These are phyloP conservation scores for Rafetus swinhoei DNA, from an alignment of 2,113 vertebrate species.

Conservation along the genomic window DNA sequence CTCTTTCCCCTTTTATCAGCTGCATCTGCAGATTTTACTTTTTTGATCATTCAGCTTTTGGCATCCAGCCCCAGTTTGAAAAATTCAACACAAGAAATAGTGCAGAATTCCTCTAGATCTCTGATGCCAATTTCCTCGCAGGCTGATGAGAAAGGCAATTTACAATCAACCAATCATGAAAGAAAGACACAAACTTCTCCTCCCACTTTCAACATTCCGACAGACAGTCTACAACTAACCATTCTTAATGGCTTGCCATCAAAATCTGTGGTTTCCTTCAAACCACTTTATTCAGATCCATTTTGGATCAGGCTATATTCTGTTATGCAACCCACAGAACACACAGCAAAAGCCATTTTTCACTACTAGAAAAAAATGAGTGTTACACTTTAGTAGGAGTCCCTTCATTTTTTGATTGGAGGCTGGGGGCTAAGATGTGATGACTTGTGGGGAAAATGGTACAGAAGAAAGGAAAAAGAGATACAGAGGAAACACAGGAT, in stretches of 20 bases:
- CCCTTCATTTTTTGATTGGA: slow-evolving; percentile 43
- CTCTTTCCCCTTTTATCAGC: neutral
- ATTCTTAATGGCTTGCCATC: slow-evolving; percentile 35
- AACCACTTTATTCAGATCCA: slow-evolving; percentile 39
- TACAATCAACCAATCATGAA: neutral
- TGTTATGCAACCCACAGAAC: slow-evolving; percentile 21
- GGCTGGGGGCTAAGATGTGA: slow-evolving; percentile 6
- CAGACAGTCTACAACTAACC: neutral
- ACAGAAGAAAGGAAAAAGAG: slow-evolving; percentile 44
- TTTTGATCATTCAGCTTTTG: neutral
- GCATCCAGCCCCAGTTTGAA: neutral
- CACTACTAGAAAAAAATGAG: slow-evolving; percentile 51
- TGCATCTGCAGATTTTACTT: neutral
- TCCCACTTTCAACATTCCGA: neutral
- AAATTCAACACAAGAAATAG: neutral
- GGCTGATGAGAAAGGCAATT: neutral
- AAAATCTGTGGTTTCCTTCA: slow-evolving; percentile 60
- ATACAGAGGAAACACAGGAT: slow-evolving; percentile 42
- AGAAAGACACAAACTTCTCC: neutral
- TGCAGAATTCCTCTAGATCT: neutral
- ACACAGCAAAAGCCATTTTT: neutral
- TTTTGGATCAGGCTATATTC: slow-evolving; percentile 37
- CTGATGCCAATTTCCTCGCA: slow-evolving; percentile 24
- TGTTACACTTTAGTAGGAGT: slow-evolving; percentile 45
- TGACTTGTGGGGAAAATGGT: slow-evolving; percentile 41